Conservation (phyloP, 2,888 invertebrate genomes). For the Parelbella ahira region DNA sequence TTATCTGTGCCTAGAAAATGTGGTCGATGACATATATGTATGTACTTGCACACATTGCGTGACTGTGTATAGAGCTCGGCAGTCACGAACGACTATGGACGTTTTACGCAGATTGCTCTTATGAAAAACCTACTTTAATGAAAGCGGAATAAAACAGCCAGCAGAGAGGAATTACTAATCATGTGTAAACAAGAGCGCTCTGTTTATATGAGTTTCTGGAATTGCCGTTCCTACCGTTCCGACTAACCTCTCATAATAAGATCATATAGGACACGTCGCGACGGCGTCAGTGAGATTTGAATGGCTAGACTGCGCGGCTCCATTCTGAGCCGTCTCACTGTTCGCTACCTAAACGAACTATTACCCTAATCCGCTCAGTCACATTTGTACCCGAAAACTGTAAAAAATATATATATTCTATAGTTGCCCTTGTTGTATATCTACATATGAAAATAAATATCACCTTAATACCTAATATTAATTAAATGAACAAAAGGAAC, state of each 20-base stretch:
- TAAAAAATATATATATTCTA: no score
- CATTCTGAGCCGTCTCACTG: constrained; percentile 44
- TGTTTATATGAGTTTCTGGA: constrained; percentile 11
- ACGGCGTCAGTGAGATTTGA: constrained; percentile 40
- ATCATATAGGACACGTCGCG: constrained; percentile 37
- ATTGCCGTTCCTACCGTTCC: constrained; percentile 23
- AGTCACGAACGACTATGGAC: constrained; percentile 20
- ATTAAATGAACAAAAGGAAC: constrained; percentile 4
- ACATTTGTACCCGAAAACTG: no score
- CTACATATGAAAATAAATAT: no score
- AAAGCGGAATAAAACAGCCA: constrained; percentile 18
- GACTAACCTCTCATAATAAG: constrained; percentile 18
- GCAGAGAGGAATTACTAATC: constrained; percentile 23
- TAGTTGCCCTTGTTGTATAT: no score
- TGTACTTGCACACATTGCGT: constrained; percentile 6
- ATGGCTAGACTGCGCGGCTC: constrained; percentile 66
- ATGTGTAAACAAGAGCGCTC: constrained; percentile 21
- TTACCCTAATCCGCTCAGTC: constrained; percentile 2
- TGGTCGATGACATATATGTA: constrained; percentile 4
- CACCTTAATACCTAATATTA: no score
- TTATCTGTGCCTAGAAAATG: constrained; percentile 5
- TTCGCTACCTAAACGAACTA: constrained; percentile 48
- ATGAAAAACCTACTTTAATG: constrained; percentile 24
- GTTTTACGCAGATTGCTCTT: constrained; percentile 23
- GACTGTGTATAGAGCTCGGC: constrained; percentile 11